Evolutionary conservation across 2,113 vertebrate species (phyloP).

Genomic region (Pterophyllum scalare): DNA sequence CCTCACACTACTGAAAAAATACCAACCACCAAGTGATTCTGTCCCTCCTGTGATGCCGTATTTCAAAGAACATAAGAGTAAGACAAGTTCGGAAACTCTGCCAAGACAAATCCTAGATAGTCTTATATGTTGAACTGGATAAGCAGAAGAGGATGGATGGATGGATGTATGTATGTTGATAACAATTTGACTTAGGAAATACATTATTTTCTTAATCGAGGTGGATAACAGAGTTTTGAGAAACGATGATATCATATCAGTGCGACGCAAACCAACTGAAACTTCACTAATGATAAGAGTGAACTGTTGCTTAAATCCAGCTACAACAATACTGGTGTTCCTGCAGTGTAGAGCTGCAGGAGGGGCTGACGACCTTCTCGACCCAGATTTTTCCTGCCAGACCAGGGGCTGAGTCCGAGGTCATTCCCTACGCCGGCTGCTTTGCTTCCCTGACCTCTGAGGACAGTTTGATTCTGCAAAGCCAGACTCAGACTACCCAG

Average conservation of each 20-base stretch:
- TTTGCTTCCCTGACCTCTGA: not conserved
- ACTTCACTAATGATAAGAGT: not conserved
- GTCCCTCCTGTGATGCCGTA: too few species aligned
- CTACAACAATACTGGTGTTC: not conserved
- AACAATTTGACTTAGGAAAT: not conserved
- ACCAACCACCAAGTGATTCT: not conserved
- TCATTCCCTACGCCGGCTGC: not conserved
- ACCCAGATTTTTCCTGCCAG: not conserved
- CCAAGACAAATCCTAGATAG: not conserved
- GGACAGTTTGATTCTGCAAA: not conserved
- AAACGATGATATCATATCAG: not conserved
- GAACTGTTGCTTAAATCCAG: not conserved
- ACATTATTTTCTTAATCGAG: not conserved
- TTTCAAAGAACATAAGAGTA: too few species aligned
- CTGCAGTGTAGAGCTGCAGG: not conserved
- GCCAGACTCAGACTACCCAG: not conserved
- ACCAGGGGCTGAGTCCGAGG: not conserved
- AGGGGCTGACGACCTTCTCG: too few species aligned
- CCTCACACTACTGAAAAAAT: not conserved
- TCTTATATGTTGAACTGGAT: not conserved
- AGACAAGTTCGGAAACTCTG: not conserved
- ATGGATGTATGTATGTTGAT: not conserved
- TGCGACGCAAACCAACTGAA: not conserved
- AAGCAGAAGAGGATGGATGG: too few species aligned
- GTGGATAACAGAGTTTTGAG: not conserved